phyloP scores from a whole-genome alignment of 2,797 vertebrate species.

The Epinephelus awoara region DNA sequence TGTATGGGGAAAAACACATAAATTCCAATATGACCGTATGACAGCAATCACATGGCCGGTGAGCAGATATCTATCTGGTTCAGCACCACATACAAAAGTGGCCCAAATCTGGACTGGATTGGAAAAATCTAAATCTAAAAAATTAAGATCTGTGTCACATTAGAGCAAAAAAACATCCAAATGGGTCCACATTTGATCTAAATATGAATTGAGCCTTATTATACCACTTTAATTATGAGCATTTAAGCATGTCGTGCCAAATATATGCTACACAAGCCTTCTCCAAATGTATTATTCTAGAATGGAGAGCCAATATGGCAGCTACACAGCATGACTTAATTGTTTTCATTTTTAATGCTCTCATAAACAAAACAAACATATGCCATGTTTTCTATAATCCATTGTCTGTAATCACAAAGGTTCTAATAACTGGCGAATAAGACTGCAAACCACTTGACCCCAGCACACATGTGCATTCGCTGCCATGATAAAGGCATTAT shows the following conservation, averaged over 20 bases:
- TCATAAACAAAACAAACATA: background rate
- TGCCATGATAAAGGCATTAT: background rate
- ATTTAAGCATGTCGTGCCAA: background rate
- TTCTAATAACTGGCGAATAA: background rate
- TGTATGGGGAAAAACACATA: no score
- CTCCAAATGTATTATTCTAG: background rate
- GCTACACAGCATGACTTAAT: background rate
- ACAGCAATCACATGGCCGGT: no score
- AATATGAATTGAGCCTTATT: background rate
- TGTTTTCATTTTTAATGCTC: background rate
- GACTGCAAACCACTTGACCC: background rate
- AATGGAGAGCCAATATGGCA: constrained; percentile 16
- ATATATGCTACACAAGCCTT: background rate
- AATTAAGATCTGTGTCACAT: no score
- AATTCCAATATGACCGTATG: no score
- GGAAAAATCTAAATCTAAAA: no score
- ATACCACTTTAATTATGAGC: background rate
- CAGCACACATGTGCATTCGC: no score
- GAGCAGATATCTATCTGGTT: no score
- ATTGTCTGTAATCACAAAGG: background rate
- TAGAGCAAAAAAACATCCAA: no score
- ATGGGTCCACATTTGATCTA: no score
- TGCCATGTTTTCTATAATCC: constrained; percentile 10
- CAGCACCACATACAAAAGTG: no score
- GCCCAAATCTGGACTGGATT: no score